A percentile compares a stretch with the other conserved stretches of the same genome.
Evolutionary conservation across 2,888 invertebrate species (phyloP).

Genomic region (Coronaproctus castanopsis): DNA sequence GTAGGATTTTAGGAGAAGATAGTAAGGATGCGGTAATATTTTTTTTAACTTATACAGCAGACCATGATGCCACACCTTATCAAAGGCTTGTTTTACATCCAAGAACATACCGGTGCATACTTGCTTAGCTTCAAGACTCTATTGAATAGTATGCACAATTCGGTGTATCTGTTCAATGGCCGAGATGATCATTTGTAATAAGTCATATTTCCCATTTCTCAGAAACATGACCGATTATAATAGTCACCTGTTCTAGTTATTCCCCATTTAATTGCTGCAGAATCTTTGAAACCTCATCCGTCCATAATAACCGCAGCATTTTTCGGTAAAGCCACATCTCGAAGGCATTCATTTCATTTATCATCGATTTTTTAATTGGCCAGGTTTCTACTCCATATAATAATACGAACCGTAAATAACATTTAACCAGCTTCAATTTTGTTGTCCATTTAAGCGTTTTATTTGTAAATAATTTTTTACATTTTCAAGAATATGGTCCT

Average conservation of each 20-base stretch:
- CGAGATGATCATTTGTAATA: background rate
- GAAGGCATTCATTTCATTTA: background rate
- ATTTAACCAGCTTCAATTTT: background rate
- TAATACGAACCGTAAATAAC: background rate
- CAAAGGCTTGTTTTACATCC: too few species aligned
- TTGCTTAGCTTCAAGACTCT: too few species aligned
- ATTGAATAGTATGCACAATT: too few species aligned
- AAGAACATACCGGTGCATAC: too few species aligned
- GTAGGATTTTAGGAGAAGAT: too few species aligned
- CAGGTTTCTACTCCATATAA: background rate
- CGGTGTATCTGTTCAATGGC: too few species aligned
- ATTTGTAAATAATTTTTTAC: background rate
- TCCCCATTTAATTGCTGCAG: background rate
- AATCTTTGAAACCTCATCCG: background rate
- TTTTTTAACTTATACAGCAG: too few species aligned
- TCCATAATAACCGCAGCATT: background rate
- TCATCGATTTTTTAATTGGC: background rate
- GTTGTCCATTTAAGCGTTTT: background rate
- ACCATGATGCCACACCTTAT: too few species aligned
- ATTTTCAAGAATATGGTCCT: background rate
- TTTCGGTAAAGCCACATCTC: background rate
- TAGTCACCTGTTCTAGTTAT: background rate
- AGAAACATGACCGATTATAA: too few species aligned
- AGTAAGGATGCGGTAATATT: too few species aligned
- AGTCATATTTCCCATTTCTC: background rate